Conservation (phyloP, 2,888 invertebrate species). For the Gisinianus flammeolus region DNA sequence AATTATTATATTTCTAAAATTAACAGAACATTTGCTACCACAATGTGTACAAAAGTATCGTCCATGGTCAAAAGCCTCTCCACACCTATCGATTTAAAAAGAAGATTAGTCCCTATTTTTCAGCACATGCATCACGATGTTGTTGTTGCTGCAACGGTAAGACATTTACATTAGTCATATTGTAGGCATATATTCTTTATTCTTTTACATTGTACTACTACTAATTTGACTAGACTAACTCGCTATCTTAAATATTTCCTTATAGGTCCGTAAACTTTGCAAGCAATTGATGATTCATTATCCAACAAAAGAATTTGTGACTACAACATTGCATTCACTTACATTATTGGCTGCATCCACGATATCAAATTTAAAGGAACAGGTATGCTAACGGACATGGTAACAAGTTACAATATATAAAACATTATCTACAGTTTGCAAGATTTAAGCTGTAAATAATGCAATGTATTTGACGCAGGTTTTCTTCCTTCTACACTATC, state of each 20-base stretch:
- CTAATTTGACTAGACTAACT: background rate
- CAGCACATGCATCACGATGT: constrained; percentile 91
- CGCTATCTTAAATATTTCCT: constrained; percentile 30
- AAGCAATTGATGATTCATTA: constrained; percentile 76
- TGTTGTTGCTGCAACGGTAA: constrained; percentile 75
- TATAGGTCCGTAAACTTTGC: constrained; percentile 75
- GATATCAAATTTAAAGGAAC: constrained; percentile 87
- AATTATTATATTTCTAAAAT: background rate
- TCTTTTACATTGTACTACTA: background rate
- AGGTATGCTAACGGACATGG: constrained; percentile 66
- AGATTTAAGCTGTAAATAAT: background rate
- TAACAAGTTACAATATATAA: constrained; percentile 7
- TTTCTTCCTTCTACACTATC: constrained; percentile 70
- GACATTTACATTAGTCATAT: background rate
- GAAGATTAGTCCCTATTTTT: constrained; percentile 86
- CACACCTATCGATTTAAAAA: constrained; percentile 89
- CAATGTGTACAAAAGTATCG: constrained; percentile 93
- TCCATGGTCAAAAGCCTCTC: constrained; percentile 94
- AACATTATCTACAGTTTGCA: background rate
- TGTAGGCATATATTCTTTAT: background rate
- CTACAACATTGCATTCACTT: constrained; percentile 82
- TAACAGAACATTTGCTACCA: constrained; percentile 86
- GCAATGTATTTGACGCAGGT: constrained; percentile 61
- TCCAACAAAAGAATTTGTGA: constrained; percentile 79
- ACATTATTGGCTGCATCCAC: constrained; percentile 88